A percentile compares a stretch with the other conserved stretches of the same genome.
phyloP scores from a whole-genome alignment of 2,113 vertebrate species.

The Prietella phreatophila region DNA sequence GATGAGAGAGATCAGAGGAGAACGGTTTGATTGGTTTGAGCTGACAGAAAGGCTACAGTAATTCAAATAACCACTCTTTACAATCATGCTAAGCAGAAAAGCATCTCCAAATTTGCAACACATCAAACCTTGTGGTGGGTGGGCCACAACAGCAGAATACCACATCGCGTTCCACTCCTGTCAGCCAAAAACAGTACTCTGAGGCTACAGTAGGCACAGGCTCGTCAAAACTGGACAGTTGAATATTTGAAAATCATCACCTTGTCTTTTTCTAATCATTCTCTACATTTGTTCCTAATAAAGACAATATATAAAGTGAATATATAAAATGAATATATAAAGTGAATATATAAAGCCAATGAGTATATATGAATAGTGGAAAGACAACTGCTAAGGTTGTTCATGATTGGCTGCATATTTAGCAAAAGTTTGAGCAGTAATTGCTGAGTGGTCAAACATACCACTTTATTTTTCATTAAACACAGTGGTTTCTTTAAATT shows the following conservation, averaged over 20 bases:
- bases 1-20: not conserved
- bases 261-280: not conserved
- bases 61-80: not conserved
- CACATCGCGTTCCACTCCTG: not conserved
- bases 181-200: not conserved
- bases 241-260: not conserved
- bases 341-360: not conserved
- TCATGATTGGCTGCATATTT: not conserved
- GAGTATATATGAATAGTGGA: not conserved
- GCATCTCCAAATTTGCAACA: not conserved
- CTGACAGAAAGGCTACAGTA: not conserved
- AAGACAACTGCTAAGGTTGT: not conserved
- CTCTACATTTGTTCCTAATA: not conserved
- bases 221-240: not conserved
- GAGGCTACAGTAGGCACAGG: not conserved
- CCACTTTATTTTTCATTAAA: not conserved
- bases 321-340: not conserved
- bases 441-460: not conserved
- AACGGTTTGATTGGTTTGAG: not conserved
- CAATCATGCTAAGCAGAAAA: not conserved
- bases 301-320: too few species aligned
- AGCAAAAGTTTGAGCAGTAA: not conserved
- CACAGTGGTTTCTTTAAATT: not conserved
- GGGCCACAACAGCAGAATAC: not conserved
- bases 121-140: not conserved